Percentiles rank a stretch among this genome's conserved stretches.
These are phyloP conservation scores for Tinea trinotella DNA, from an alignment of 2,888 invertebrate species.

Conservation along the genomic window DNA sequence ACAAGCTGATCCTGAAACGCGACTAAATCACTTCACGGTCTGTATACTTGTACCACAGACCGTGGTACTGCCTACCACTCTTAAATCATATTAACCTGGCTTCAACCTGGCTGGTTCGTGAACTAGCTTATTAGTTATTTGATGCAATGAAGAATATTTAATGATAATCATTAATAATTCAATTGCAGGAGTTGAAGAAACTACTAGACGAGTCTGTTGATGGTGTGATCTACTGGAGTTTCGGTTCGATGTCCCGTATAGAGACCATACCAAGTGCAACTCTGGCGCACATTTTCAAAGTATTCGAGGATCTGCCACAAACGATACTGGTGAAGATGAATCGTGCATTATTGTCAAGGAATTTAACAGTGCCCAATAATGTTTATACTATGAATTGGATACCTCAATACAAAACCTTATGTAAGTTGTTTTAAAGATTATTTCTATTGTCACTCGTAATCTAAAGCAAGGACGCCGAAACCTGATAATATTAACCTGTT, in stretches of 20 bases:
- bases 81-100: too few relatives aligned
- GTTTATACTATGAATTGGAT: conserved; percentile 67
- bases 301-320: conserved; percentile 64
- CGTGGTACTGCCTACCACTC: too few relatives aligned
- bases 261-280: conserved; percentile 64
- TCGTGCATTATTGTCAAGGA: conserved; percentile 50
- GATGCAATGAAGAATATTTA: background rate
- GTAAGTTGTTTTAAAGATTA: conserved; percentile 37
- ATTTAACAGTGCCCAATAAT: conserved; percentile 61
- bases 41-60: too few relatives aligned
- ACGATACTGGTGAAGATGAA: conserved; percentile 71
- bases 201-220: conserved; percentile 55
- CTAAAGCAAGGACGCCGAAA: too few relatives aligned
- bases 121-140: background rate
- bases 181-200: conserved; percentile 48
- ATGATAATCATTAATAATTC: too few relatives aligned
- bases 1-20: too few relatives aligned
- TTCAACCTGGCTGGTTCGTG: too few relatives aligned
- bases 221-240: conserved; percentile 72
- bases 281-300: conserved; percentile 58
- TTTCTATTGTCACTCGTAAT: too few relatives aligned
- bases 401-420: conserved; percentile 68
- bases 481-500: too few relatives aligned
- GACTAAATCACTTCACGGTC: too few relatives aligned
- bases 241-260: conserved; percentile 72